Base-by-base conservation (phyloP, 2,797 vertebrate genomes). In the Holocentrus rufus region DNA sequence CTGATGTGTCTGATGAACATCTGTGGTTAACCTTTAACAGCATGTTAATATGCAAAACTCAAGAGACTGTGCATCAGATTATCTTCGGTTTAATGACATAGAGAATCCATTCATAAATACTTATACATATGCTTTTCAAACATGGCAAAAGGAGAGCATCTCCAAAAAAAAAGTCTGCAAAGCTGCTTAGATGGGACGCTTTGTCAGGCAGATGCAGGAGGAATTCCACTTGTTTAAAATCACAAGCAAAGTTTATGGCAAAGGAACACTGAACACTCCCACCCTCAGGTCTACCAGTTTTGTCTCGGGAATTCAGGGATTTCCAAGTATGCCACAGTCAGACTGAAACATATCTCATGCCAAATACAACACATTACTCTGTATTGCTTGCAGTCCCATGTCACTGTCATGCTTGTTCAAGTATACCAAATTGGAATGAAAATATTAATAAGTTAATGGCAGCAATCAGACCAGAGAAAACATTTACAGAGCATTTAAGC, bases 21-120 rank as follows among this genome's bases (percentile, higher is more conserved):
- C 25, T 27, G 5, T 13, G 22, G 15, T 31, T 58, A 3, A 5
- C 5, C 20, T 14, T 53, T 1, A 18, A 55, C 9, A 27, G 25
- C 42, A 44, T 14, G 13, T 3, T 2, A 42, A 42, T 7, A 53
- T 2, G 15, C 25, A 72, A 77, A 74, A 57, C 56, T 27, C 46
- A 0, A 14, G 54, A 79, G 50, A 57, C 31, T 25, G 65, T 62
- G 63, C 1, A 47, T 10, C 63, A 27, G 54, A 80, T 83, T 30
- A 84, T 81, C 66, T 73, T 74, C 49, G 65, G 39, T 91, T 93
- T 91, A 92, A 92, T 92, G 69, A 59, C 73, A 77, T 83, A 81
- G 70, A 76, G 74, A 69, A 84, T 84, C 70, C 20, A 25, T 74
- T 86, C 78, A 87, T 89, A 89, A 89, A 88, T 88, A 88, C 59